phyloP scores from a whole-genome alignment of 1,140 invertebrate genomes.

The Polypedilum pembai region DNA sequence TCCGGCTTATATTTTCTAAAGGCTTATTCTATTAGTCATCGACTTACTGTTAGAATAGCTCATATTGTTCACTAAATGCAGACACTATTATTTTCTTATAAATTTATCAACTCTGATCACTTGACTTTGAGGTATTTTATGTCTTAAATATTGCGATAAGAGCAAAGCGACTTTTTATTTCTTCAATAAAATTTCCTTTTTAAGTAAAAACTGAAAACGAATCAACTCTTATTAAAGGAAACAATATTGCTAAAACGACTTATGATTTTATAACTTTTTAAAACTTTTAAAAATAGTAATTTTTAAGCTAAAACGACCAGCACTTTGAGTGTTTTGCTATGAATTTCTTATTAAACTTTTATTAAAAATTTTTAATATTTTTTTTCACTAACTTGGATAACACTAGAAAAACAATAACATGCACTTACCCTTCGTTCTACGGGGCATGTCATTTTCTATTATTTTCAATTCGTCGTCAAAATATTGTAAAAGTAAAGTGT shows the following conservation, averaged over 20 bases:
- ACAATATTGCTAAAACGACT: background rate
- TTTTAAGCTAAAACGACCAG: background rate
- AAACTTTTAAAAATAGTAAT: background rate
- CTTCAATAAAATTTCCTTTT: background rate
- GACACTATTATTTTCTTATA: background rate
- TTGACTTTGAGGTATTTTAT: background rate
- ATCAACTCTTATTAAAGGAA: background rate
- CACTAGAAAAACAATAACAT: too few relatives aligned
- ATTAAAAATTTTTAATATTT: background rate
- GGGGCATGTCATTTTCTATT: too few relatives aligned
- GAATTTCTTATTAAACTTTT: background rate
- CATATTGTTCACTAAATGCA: background rate
- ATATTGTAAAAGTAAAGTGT: background rate
- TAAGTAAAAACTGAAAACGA: background rate
- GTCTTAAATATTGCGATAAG: background rate
- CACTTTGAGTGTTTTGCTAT: background rate
- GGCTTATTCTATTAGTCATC: background rate
- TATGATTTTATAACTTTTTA: background rate
- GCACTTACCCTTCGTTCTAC: too few relatives aligned
- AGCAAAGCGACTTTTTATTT: constrained; percentile 4
- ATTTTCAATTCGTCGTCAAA: background rate
- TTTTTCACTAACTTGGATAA: background rate
- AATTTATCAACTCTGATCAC: too few relatives aligned
- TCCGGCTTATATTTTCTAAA: constrained; percentile 20
- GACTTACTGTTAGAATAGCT: constrained; percentile 22